These are phyloP conservation scores for Sandelia bainsii DNA, from an alignment of 2,797 vertebrate species.

Conservation along the genomic window DNA sequence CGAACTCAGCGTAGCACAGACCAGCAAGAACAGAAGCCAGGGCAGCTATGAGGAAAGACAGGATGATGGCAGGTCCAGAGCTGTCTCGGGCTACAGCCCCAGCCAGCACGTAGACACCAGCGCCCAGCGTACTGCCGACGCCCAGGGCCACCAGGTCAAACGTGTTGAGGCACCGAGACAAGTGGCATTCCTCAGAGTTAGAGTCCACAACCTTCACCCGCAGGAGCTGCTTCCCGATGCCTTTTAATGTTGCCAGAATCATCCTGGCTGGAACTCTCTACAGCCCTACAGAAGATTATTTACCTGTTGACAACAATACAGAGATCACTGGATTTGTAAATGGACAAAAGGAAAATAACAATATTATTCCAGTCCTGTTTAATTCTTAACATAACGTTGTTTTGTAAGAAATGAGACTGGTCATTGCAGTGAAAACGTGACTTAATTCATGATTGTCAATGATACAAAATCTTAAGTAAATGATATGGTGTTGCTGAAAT, in stretches of 20 bases:
- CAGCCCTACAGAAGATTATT: neutral
- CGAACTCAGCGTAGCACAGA: conserved; percentile 96
- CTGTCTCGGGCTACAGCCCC: conserved; percentile 91
- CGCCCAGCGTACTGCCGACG: conserved; percentile 95
- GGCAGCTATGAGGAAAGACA: conserved; percentile 95
- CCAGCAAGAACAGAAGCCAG: conserved; percentile 94
- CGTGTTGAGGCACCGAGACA: conserved; percentile 92
- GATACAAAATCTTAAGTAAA: no score
- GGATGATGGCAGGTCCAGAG: conserved; percentile 92
- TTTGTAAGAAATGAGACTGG: no score
- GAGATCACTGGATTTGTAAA: neutral
- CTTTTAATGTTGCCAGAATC: conserved; percentile 83
- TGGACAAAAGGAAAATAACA: neutral
- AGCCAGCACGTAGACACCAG: conserved; percentile 94
- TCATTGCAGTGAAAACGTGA: neutral
- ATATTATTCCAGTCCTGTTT: neutral
- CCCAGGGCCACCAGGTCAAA: conserved; percentile 95
- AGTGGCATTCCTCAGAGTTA: conserved; percentile 85
- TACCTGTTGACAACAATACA: conserved; percentile 37
- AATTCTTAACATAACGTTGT: no score
- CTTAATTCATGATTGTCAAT: neutral
- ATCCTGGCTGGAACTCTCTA: conserved; percentile 65
- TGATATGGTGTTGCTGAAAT: no score
- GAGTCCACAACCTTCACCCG: conserved; percentile 93
- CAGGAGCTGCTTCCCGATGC: conserved; percentile 89